A percentile compares a stretch with the other conserved stretches of the same genome.
Evolutionary conservation across 2,888 invertebrate species (phyloP).

Genomic region (Drymonia ruficornis): DNA sequence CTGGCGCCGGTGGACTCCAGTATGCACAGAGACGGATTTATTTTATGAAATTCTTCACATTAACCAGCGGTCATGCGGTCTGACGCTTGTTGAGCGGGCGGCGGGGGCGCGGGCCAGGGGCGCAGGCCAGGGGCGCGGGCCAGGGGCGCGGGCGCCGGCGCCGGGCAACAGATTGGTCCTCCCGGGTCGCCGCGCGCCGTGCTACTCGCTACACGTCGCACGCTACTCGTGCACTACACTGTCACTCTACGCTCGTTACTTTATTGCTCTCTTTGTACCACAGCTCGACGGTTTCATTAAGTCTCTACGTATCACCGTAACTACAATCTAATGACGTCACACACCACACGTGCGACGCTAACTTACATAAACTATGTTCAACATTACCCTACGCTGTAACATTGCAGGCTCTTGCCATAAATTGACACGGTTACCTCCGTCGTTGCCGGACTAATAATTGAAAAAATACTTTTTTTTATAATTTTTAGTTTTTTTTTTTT

Average conservation of each 20-base stretch:
- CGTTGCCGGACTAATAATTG: conserved; percentile 67
- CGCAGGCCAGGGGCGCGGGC: conserved; percentile 15
- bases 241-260: conserved; percentile 64
- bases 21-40: not conserved
- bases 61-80: not conserved
- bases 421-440: conserved; percentile 71
- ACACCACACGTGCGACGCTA: conserved; percentile 59
- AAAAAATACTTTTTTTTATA: conserved; percentile 64
- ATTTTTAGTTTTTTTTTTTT: conserved; percentile 44
- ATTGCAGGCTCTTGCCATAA: conserved; percentile 73
- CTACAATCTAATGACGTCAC: conserved; percentile 68
- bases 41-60: not conserved
- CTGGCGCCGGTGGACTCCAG: not conserved
- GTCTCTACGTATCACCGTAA: conserved; percentile 82
- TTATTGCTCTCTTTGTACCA: conserved; percentile 82
- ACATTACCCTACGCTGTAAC: conserved; percentile 68
- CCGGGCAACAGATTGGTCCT: conserved; percentile 67
- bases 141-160: conserved; percentile 24
- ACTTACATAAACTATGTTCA: conserved; percentile 59
- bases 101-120: conserved; percentile 7
- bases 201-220: conserved; percentile 59
- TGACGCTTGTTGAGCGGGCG: not conserved
- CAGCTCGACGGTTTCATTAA: conserved; percentile 82
- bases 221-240: conserved; percentile 66
- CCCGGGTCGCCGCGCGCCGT: conserved; percentile 49